Percentiles rank a stretch among this genome's conserved stretches.
Conservation (phyloP, 2,888 invertebrate species). For the Coelogynopora nodosa region DNA sequence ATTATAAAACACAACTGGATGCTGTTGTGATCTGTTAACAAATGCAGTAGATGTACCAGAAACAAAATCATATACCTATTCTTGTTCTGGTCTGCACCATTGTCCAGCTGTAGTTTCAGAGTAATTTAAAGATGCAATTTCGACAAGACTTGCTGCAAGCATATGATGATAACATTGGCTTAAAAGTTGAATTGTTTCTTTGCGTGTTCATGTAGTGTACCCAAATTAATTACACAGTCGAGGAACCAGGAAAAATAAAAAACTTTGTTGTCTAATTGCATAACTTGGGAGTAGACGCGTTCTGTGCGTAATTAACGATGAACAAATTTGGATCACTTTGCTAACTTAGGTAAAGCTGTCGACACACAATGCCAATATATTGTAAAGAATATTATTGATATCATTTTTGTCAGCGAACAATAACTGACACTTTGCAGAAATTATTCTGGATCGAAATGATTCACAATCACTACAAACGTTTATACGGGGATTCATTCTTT, state of each 20-base stretch:
- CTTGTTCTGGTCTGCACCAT: background rate
- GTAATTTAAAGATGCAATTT: constrained; percentile 18
- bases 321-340: constrained; percentile 4
- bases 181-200: constrained; percentile 24
- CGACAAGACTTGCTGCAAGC: constrained; percentile 10
- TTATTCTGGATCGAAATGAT: constrained; percentile 16
- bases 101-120: constrained; percentile 14
- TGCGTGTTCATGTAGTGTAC: background rate
- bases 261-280: constrained; percentile 11
- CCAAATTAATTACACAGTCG: background rate
- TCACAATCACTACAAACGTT: constrained; percentile 15
- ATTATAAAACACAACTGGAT: background rate
- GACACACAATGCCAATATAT: background rate
- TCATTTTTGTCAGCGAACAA: background rate
- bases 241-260: constrained; percentile 22
- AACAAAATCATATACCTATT: constrained; percentile 2
- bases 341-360: background rate
- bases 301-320: constrained; percentile 1
- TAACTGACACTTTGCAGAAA: constrained; percentile 1
- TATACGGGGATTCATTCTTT: constrained; percentile 5
- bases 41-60: constrained; percentile 1
- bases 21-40: too few relatives aligned
- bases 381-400: too few relatives aligned
- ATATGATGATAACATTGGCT: constrained; percentile 3
- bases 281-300: background rate